Evolutionary conservation across 2,797 vertebrate species (phyloP).

Genomic region (Sebastes alutus): DNA sequence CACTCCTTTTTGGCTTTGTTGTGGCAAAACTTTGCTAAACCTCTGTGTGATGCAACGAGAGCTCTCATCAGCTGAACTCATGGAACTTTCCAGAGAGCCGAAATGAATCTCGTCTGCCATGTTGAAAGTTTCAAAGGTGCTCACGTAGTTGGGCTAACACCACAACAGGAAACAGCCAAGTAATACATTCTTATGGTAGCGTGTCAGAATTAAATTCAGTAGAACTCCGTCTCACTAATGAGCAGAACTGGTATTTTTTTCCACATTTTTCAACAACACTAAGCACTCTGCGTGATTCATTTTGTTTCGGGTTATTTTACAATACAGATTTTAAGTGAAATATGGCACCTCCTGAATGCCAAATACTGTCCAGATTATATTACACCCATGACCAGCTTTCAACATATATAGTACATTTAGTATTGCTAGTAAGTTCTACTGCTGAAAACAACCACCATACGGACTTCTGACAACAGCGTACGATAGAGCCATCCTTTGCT

Average conservation of each 20-base stretch:
- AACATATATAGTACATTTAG: neutral
- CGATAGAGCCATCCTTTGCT: neutral
- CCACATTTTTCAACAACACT: neutral
- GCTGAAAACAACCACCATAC: neutral
- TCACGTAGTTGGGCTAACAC: neutral
- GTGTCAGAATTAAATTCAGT: neutral
- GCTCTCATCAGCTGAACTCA: neutral
- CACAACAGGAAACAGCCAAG: constrained; percentile 57
- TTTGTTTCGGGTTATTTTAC: neutral
- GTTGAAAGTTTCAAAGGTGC: constrained; percentile 12
- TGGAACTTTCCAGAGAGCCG: constrained; percentile 35
- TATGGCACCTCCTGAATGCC: neutral
- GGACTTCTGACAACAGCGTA: neutral
- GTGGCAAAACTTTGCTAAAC: neutral
- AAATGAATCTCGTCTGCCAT: constrained; percentile 27
- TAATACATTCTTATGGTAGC: neutral
- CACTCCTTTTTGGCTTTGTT: constrained; percentile 4
- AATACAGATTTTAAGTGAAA: neutral
- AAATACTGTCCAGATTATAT: neutral
- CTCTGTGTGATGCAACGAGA: neutral
- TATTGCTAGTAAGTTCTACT: neutral
- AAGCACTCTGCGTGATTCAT: neutral
- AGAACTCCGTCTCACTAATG: neutral
- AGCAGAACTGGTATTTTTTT: neutral
- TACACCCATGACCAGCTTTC: neutral